These are phyloP conservation scores for Agriotes lineatus DNA, from an alignment of 2,888 invertebrate genomes.

Conservation along the genomic window DNA sequence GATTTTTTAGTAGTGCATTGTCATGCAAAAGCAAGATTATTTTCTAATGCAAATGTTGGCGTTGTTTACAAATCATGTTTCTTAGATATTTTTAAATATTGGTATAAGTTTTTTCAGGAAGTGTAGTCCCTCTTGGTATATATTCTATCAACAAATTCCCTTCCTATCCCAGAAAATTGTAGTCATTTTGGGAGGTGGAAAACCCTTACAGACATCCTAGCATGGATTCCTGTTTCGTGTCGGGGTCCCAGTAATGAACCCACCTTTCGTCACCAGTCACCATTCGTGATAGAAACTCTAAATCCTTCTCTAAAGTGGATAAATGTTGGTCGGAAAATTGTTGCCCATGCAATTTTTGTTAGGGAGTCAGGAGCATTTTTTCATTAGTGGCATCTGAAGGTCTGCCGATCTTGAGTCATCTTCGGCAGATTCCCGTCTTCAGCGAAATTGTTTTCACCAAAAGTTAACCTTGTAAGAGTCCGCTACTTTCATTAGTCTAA, in stretches of 20 bases:
- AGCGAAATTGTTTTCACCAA: too few relatives aligned
- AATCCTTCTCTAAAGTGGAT: too few relatives aligned
- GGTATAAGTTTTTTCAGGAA: too few relatives aligned
- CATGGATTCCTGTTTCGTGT: too few relatives aligned
- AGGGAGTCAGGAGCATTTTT: background rate
- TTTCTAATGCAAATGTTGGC: background rate
- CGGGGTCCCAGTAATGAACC: too few relatives aligned
- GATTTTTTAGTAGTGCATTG: too few relatives aligned
- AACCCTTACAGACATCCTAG: too few relatives aligned
- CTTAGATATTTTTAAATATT: background rate
- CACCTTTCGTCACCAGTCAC: background rate
- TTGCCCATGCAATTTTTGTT: background rate
- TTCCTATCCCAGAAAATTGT: background rate
- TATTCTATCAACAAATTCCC: background rate
- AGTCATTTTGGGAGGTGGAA: too few relatives aligned
- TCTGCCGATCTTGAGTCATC: too few relatives aligned
- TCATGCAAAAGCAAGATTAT: background rate
- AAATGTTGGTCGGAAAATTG: background rate
- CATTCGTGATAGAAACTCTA: too few relatives aligned
- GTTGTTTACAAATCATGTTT: background rate
- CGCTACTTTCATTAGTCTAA: background rate
- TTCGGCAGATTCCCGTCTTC: too few relatives aligned
- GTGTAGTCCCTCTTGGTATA: background rate
- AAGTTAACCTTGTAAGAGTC: too few relatives aligned
- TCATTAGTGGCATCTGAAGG: background rate